phyloP scores from a whole-genome alignment of 1,140 invertebrate genomes.

The Leptinotarsa undecemlineata region DNA sequence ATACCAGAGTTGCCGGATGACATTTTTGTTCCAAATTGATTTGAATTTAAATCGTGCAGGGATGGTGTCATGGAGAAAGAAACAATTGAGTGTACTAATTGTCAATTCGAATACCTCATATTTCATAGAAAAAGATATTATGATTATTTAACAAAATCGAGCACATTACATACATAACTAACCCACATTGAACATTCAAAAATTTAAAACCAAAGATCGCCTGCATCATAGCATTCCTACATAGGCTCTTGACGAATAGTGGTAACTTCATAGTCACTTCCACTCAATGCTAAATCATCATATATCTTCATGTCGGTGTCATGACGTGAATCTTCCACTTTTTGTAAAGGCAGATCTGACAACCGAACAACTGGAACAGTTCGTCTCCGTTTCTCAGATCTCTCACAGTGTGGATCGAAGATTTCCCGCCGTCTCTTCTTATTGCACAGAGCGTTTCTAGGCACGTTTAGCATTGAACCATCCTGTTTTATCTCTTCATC shows the following conservation, averaged over 20 bases:
- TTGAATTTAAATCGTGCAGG: no score
- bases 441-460: slow-evolving; percentile 74
- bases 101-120: no score
- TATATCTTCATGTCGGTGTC: slow-evolving; percentile 59
- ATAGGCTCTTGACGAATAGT: slow-evolving; percentile 31
- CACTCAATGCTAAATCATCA: slow-evolving; percentile 77
- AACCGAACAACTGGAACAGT: slow-evolving; percentile 96
- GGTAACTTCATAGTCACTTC: slow-evolving; percentile 70
- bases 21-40: slow-evolving; percentile 57
- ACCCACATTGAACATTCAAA: no score
- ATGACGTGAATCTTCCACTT: slow-evolving; percentile 10
- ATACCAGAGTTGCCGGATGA: no score
- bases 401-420: slow-evolving; percentile 83
- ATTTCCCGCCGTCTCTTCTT: slow-evolving; percentile 66
- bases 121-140: no score
- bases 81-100: no score
- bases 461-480: slow-evolving; percentile 81
- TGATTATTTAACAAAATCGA: no score
- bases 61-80: no score
- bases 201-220: no score
- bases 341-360: slow-evolving; percentile 73
- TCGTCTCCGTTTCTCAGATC: slow-evolving; percentile 86
- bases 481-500: slow-evolving; percentile 81
- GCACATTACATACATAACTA: no score
- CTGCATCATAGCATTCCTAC: slow-evolving; percentile 26